Conservation (phyloP, 2,888 invertebrate genomes). For the Pasiphila rectangulata region DNA sequence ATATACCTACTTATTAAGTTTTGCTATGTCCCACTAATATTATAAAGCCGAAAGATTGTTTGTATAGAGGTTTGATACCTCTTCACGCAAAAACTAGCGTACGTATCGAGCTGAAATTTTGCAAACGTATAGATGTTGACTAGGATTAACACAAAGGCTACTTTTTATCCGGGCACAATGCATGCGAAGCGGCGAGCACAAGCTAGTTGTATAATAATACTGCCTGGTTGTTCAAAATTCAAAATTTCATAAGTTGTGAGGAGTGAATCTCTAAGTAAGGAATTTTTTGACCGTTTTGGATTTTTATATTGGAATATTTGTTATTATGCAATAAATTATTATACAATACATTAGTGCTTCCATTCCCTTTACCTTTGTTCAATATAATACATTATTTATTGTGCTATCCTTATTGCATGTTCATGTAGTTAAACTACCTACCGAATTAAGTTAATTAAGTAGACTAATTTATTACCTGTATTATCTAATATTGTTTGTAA, state of each 20-base stretch:
- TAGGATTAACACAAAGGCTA: too few species aligned
- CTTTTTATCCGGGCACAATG: too few species aligned
- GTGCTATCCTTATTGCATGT: neutral
- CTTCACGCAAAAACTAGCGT: too few species aligned
- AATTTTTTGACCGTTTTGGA: conserved; percentile 19
- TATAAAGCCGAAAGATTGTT: too few species aligned
- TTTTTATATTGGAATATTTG: conserved; percentile 23
- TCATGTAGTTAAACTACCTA: neutral
- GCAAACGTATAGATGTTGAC: too few species aligned
- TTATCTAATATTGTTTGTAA: too few species aligned
- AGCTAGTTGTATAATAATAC: conserved; percentile 8
- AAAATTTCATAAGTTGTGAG: conserved; percentile 20
- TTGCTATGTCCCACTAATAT: too few species aligned
- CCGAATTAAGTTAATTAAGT: too few species aligned
- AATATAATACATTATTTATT: neutral
- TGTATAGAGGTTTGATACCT: too few species aligned
- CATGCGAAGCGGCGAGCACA: too few species aligned
- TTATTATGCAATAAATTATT: conserved; percentile 20
- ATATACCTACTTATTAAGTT: neutral
- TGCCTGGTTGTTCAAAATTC: conserved; percentile 20
- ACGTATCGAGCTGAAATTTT: too few species aligned
- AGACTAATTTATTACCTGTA: too few species aligned
- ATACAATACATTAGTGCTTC: conserved; percentile 9
- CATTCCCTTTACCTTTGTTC: neutral
- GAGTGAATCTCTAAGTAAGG: conserved; percentile 25